Evolutionary conservation across 92 coral and sea anemone genomes (phyloP).

Genomic region (Epizoanthus illoricatus): DNA sequence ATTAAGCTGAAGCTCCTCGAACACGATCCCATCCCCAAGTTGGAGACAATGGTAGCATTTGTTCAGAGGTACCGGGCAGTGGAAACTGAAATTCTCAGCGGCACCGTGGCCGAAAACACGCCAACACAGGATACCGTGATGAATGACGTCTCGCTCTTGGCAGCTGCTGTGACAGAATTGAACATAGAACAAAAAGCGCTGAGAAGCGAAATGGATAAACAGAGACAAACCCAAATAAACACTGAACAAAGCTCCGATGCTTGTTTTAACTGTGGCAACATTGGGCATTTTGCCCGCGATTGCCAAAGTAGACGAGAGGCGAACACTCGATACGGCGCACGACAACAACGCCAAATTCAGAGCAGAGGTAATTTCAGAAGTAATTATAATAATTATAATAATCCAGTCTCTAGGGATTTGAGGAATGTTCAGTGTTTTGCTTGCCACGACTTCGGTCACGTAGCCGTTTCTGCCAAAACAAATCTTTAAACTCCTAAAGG

Average conservation of each 20-base stretch:
- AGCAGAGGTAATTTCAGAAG: neutral
- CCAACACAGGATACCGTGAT: neutral
- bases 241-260: neutral
- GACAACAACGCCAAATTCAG: neutral
- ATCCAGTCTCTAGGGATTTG: constrained; percentile 1
- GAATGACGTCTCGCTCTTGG: neutral
- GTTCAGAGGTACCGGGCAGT: neutral
- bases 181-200: neutral
- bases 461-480: constrained; percentile 7
- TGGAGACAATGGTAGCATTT: constrained; percentile 29
- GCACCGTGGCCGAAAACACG: neutral
- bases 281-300: neutral
- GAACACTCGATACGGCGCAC: neutral
- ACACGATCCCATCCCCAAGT: constrained; percentile 34
- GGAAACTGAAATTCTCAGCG: neutral
- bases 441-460: constrained; percentile 1
- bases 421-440: neutral
- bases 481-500: constrained; percentile 20
- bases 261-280: neutral
- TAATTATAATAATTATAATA: too few relatives aligned
- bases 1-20: constrained; percentile 30
- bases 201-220: neutral
- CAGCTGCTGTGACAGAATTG: constrained; percentile 10
- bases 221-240: neutral
- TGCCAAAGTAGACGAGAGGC: neutral